Evolutionary conservation across 2,797 vertebrate species (phyloP), one percentile per base, ranked within the genome.

Genomic region (Acridotheres tristis): DNA sequence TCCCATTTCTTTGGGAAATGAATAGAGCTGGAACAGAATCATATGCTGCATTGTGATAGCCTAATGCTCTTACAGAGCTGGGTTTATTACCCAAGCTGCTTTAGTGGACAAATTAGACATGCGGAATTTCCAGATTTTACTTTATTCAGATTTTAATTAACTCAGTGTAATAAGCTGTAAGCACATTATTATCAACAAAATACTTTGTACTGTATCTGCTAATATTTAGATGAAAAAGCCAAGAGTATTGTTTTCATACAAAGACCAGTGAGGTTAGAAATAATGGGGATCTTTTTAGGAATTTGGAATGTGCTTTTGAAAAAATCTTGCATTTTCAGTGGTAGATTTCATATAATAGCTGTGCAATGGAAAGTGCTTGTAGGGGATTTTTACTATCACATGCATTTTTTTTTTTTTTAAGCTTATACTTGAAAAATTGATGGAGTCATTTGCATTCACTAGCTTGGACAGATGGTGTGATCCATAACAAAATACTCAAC

Each of bases 141-240:
- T 84, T 96, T 95, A 97, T 97, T 98, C 95, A 97, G 68, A 62
- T 97, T 98, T 98, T 98, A 98, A 98, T 98, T 98, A 98, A 96
- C 97, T 97, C 94, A 30, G 63, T 96, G 93, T 98, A 98, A 98
- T 97, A 97, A 95, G 94, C 95, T 95, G 75, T 98, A 98, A 98
- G 97, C 96, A 96, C 90, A 97, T 98, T 98, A 97, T 96, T 98
- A 97, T 93, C 96, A 96, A 93, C 94, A 94, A 96, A 97, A 90
- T 93, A 75, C 95, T 96, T 97, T 92, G 81, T 95, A 63, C 48
- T 90, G 40, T 89, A 55, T 93, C 78, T 94, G 92, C 90, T 93
- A 96, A 96, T 96, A 93, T 81, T 94, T 76, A 84, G 88, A 83
- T 92, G 94, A 94, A 89, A 97, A 97, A 96, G 81, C 61, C 67